Base-by-base conservation (phyloP, 2,113 vertebrate species). In the Rhinopomastus cyanomelas region DNA sequence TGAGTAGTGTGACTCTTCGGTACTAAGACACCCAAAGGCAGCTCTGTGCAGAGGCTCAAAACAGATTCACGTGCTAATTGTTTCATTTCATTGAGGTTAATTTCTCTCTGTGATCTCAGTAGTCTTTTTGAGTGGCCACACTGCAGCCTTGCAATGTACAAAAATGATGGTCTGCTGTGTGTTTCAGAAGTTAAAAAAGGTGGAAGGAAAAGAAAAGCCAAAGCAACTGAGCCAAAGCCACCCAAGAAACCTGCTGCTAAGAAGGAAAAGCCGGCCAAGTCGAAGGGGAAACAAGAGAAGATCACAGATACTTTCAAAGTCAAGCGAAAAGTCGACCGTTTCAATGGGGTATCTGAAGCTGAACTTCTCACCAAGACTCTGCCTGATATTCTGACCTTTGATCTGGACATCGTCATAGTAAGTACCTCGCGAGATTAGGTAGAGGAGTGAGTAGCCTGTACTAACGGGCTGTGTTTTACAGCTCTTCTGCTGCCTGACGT, bases 351-450 rank as follows among this genome's bases (percentile, higher is more conserved):
- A 90, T 97, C 99, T 14, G 99, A 99, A 96, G 99, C 99, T 26
- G 99, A 99, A 66, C 98, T 99, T 90, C 96, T 99, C 96, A 99
- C 98, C 64, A 99, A 98, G 97, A 99, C 99, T 32, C 97, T 99
- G 29, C 99, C 99, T 14, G 99, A 99, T 93, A 98, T 99, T 96
- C 97, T 99, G 88, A 98, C 98, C 32, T 97, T 98, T 96, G 99
- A 99, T 96, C 96, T 99, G 96, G 99, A 99, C 94, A 99, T 99
- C 67, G 99, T 99, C 61, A 99, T 99, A 95, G 99, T 99, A 97
- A 98, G 98, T 96, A 81, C 66, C 48, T 79, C 84, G 46, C 12
- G 71, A 46, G 48, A 36, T 64, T 5, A 76, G 37, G 65, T 62
- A 48, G 73, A 72, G 51, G 62, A 88, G 49, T 19, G 27, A 60